A percentile compares a stretch with the other conserved stretches of the same genome.
Conservation (phyloP, 2,888 invertebrate genomes). For the Macrophya annulata region DNA sequence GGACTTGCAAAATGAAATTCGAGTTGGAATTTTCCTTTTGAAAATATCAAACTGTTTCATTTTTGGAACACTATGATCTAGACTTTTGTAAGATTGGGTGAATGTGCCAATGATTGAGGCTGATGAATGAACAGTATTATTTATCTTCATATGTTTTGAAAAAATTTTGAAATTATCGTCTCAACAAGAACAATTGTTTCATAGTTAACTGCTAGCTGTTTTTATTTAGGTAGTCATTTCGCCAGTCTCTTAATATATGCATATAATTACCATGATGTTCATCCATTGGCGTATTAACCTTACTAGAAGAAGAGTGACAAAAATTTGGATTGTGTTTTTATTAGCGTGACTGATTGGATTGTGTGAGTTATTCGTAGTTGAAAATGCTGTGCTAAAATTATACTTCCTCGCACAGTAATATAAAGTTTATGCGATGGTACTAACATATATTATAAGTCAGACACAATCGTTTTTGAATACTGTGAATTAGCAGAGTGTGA, state of each 20-base stretch:
- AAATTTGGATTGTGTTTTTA: background rate
- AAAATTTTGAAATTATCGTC: too few species aligned
- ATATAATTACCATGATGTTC: background rate
- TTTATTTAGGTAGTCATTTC: too few species aligned
- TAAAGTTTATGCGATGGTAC: constrained; percentile 4
- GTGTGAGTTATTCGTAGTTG: background rate
- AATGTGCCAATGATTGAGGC: too few species aligned
- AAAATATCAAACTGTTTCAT: constrained; percentile 1
- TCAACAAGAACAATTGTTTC: too few species aligned
- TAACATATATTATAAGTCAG: background rate
- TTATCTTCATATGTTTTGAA: too few species aligned
- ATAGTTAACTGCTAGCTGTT: too few species aligned
- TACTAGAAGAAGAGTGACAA: background rate
- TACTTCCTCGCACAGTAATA: constrained; percentile 13
- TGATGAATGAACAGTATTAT: too few species aligned
- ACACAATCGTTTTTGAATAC: background rate
- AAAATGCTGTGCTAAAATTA: constrained; percentile 12
- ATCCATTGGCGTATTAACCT: background rate
- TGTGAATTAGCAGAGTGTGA: constrained; percentile 33
- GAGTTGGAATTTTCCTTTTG: background rate
- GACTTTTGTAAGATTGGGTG: background rate
- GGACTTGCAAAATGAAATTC: background rate
- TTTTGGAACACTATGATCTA: background rate
- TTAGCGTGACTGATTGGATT: background rate
- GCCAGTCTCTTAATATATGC: background rate